Conservation (phyloP, 1,140 invertebrate genomes). For the Hylaeus volcanicus region DNA sequence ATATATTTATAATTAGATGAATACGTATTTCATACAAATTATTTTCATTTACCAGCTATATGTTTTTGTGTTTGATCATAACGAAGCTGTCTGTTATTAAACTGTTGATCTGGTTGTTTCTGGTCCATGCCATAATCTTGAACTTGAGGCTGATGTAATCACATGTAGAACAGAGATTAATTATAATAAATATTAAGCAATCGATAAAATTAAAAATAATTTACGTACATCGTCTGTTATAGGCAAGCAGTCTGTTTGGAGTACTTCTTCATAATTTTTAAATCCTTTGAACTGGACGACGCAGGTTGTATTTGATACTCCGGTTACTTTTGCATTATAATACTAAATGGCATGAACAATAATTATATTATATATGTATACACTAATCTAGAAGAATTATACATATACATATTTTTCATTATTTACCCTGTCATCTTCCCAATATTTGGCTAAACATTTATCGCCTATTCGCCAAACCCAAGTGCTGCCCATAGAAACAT, state of each 20-base stretch:
- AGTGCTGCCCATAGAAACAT: conserved; percentile 58
- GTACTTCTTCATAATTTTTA: conserved; percentile 93
- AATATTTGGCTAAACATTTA: conserved; percentile 93
- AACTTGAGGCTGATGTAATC: conserved; percentile 24
- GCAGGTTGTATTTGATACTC: conserved; percentile 88
- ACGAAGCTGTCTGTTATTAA: conserved; percentile 67
- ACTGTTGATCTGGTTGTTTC: conserved; percentile 68
- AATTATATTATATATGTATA: conserved; percentile 22
- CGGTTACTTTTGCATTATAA: conserved; percentile 91
- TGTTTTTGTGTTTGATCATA: conserved; percentile 74
- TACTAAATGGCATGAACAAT: conserved; percentile 83
- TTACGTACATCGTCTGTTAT: conserved; percentile 79
- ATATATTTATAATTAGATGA: not conserved
- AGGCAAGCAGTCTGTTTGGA: conserved; percentile 88
- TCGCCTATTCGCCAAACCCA: conserved; percentile 89
- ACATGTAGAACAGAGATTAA: not conserved
- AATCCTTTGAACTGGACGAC: conserved; percentile 93
- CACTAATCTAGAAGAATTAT: not conserved
- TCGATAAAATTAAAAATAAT: conserved; percentile 3
- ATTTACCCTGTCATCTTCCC: conserved; percentile 92
- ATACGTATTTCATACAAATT: not conserved
- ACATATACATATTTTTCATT: not conserved
- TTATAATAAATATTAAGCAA: not conserved
- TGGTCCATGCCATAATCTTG: conserved; percentile 40
- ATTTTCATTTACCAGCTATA: conserved; percentile 65